Conservation (phyloP, 2,797 vertebrate genomes). For the Spea hammondii region DNA sequence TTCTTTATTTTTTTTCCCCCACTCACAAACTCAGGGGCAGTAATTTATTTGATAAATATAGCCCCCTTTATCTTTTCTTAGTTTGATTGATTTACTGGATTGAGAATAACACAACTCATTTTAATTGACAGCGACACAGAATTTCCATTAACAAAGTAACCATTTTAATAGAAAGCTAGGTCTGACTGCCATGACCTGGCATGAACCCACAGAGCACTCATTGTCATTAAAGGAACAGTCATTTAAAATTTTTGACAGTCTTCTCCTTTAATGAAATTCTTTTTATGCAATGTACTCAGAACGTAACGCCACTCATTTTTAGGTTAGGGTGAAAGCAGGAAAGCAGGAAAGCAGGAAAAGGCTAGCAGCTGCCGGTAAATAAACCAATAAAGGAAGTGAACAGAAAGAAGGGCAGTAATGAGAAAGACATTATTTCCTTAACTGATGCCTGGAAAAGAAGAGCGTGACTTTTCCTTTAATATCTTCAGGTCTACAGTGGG, state of each 20-base stretch:
- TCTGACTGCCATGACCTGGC: constrained; percentile 9
- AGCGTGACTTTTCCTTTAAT: background rate
- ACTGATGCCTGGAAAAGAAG: too few relatives aligned
- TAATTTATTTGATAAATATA: background rate
- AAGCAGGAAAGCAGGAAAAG: too few relatives aligned
- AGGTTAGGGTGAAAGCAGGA: too few relatives aligned
- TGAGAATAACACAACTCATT: constrained; percentile 4
- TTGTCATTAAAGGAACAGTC: background rate
- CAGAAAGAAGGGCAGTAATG: too few relatives aligned
- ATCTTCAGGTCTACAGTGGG: background rate
- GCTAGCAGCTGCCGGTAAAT: too few relatives aligned
- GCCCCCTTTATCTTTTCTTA: constrained; percentile 9
- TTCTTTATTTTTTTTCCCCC: background rate
- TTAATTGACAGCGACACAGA: constrained; percentile 25
- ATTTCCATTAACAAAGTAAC: constrained; percentile 43
- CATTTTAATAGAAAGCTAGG: constrained; percentile 4
- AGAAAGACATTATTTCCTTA: too few relatives aligned
- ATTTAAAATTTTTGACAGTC: too few relatives aligned
- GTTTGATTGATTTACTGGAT: constrained; percentile 13
- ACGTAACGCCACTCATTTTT: too few relatives aligned
- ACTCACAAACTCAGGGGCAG: background rate
- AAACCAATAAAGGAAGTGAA: too few relatives aligned
- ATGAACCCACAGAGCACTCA: constrained; percentile 4
- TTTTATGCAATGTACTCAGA: too few relatives aligned
- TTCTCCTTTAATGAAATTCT: too few relatives aligned